Percentiles rank a stretch among this genome's conserved stretches.
Conservation (phyloP, 2,113 vertebrate genomes). For the Nettapus auritus region DNA sequence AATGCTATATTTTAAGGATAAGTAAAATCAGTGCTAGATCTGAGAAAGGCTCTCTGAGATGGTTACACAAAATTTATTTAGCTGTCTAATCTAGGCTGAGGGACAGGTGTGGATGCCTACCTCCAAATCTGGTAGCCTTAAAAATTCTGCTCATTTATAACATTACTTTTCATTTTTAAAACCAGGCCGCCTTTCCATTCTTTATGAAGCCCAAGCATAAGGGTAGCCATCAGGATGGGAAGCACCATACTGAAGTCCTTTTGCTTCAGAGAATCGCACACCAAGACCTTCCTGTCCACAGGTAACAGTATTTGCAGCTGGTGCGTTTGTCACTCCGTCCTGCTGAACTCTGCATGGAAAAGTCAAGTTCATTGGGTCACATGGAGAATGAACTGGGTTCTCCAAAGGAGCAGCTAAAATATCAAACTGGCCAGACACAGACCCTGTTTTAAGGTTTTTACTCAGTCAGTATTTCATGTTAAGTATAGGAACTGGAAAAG, state of each 20-base stretch:
- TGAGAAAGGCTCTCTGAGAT: background rate
- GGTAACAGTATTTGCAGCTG: background rate
- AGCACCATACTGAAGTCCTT: background rate
- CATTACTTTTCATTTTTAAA: background rate
- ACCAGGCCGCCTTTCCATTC: background rate
- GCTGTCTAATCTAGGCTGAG: background rate
- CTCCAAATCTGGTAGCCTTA: background rate
- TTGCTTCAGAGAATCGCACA: background rate
- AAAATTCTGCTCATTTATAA: background rate
- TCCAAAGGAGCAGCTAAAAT: background rate
- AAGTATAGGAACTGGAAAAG: background rate
- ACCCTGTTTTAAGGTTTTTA: background rate
- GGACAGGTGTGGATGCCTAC: background rate
- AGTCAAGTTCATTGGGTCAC: background rate
- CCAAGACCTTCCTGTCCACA: background rate
- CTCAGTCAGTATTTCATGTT: background rate
- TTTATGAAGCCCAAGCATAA: background rate
- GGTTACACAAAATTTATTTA: background rate
- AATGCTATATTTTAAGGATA: background rate
- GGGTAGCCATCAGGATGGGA: background rate
- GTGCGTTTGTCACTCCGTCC: background rate
- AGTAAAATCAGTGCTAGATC: background rate
- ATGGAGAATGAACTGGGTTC: background rate
- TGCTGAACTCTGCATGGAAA: fast-evolving
- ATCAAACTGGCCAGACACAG: background rate